Percentiles rank a stretch among this genome's conserved stretches.
phyloP scores from a whole-genome alignment of 2,888 invertebrate genomes.

The Mythimna vitellina region DNA sequence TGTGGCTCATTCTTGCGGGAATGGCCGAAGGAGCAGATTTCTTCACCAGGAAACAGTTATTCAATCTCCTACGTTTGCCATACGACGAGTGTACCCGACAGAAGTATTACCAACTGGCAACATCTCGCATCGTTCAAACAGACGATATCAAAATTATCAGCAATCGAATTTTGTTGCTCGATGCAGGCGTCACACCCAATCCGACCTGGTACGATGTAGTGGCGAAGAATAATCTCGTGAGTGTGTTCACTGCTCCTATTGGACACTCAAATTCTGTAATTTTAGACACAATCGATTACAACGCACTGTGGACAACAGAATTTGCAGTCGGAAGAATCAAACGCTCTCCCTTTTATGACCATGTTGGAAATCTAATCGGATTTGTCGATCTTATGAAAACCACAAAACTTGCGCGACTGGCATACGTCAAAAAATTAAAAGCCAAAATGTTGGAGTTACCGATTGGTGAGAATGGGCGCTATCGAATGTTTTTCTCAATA shows the following conservation, averaged over 20 bases:
- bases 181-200: constrained; percentile 47
- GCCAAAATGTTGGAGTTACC: constrained; percentile 46
- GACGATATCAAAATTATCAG: constrained; percentile 53
- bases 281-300: constrained; percentile 50
- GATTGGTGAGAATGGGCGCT: constrained; percentile 37
- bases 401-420: constrained; percentile 38
- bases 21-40: constrained; percentile 62
- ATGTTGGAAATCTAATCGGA: constrained; percentile 40
- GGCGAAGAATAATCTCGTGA: constrained; percentile 36
- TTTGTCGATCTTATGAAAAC: constrained; percentile 54
- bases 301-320: constrained; percentile 36
- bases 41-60: constrained; percentile 48
- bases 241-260: constrained; percentile 47
- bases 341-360: constrained; percentile 40
- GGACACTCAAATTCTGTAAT: constrained; percentile 43
- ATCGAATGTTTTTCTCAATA: constrained; percentile 27
- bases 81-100: constrained; percentile 53
- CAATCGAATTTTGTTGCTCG: constrained; percentile 53
- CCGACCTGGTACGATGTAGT: constrained; percentile 52
- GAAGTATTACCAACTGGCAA: constrained; percentile 59
- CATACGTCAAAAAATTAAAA: constrained; percentile 35
- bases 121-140: constrained; percentile 36
- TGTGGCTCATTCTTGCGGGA: constrained; percentile 61
- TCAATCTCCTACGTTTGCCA: constrained; percentile 55
- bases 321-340: constrained; percentile 43